A percentile compares a stretch with the other conserved stretches of the same genome.
These are phyloP conservation scores for Artibeus lituratus DNA, from an alignment of 2,797 vertebrate species.

Conservation along the genomic window DNA sequence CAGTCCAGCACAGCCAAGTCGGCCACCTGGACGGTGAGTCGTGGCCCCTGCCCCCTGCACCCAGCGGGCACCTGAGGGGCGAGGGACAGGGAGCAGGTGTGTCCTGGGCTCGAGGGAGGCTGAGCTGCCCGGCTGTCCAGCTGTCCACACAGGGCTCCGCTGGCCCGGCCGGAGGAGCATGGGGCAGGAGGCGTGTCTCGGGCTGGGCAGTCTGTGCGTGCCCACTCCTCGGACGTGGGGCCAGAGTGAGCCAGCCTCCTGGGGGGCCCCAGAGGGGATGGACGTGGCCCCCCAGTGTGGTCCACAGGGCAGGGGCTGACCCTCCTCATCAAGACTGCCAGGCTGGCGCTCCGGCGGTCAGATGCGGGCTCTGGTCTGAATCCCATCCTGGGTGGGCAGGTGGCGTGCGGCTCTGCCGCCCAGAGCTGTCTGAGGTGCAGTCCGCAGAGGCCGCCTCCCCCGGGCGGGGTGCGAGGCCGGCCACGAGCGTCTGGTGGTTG, in stretches of 20 bases:
- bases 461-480: rapidly evolving
- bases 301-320: not conserved
- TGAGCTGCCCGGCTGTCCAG: not conserved
- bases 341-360: rapidly evolving
- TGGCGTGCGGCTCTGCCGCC: not conserved
- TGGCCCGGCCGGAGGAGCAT: constrained; percentile 14
- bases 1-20: constrained; percentile 99
- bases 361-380: not conserved
- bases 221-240: not conserved
- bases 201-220: constrained; percentile 34
- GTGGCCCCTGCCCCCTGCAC: not conserved
- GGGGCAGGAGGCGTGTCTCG: constrained; percentile 38
- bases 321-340: rapidly evolving
- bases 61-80: not conserved
- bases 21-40: constrained; percentile 99
- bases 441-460: not conserved
- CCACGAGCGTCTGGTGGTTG: rapidly evolving
- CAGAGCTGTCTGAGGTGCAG: not conserved
- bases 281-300: not conserved
- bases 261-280: not conserved
- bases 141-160: not conserved
- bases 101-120: rapidly evolving
- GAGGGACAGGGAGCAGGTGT: rapidly evolving
- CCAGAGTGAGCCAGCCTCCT: not conserved
- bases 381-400: not conserved